Base-by-base conservation (phyloP, 2,797 vertebrate species). In the Microhierax caerulescens region DNA sequence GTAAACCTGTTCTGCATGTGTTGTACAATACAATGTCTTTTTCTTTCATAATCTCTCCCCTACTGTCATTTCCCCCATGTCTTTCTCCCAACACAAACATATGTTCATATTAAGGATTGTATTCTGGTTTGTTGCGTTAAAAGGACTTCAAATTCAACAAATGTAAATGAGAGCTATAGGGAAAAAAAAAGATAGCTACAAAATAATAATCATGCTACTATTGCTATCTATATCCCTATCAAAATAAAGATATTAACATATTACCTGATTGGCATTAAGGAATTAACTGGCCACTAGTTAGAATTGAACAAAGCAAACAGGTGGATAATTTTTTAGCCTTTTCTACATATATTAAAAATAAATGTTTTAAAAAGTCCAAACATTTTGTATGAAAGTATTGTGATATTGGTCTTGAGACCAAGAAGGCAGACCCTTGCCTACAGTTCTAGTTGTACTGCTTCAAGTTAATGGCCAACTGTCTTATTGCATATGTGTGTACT, bases 401-500 rank as follows among this genome's bases (percentile, higher is more conserved):
- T 37, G 8, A 9, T 54, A 15, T 4, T 76, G 27, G 7, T 16
- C 75, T 50, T 56, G 41, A 74, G 14, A 75, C 16, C 23, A 59
- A 63, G 19, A 36, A 53, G 47, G 9, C 27, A 43, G n/a, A 78
- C 8, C 3, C 24, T 61, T 74, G 22, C 19, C 10, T 36, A 2
- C 22, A 41, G 15, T 32, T 61, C 43, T 65, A 24, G 8, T 43
- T 43, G 22, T 87, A 68, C 24, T 15, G 18, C 11, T 64, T 75
- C 34, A 57, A 24, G 37, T 28, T 67, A 63, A 7, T 14, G 21
- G 8, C 17, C 11, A 32, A 3, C 28, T 61, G 15, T 39, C 23
- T 43, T 47, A 30, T 3, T 67, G 14, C 1, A 1, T 19, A 3
- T 14, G 10, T 19, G 9, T 21, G 4, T 43, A 28, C 17, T n/a